Base-by-base conservation (phyloP, 2,797 vertebrate genomes). In the Discoglossus pictus region DNA sequence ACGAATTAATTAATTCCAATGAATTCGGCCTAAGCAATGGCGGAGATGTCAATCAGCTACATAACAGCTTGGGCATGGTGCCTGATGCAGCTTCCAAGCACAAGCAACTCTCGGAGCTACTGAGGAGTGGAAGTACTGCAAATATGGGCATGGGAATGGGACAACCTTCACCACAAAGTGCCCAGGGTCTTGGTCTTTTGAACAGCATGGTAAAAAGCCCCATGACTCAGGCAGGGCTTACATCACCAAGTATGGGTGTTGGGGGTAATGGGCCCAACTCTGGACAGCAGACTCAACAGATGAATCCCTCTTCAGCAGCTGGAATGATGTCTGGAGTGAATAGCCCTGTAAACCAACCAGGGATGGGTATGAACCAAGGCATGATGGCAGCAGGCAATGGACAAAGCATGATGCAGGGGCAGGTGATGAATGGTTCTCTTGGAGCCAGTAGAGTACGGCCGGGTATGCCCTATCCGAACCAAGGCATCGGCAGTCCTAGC, bases 81-180 rank as follows among this genome's bases (percentile, higher is more conserved):
- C 96, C 95, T 82, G 97, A 99, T 82, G 94, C 95, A 35, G 95
- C 95, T 40, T 90, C 94, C 61, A 99, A 98, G 91, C 95, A 99
- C 86, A 98, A 99, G 89, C 96, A 98, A 77, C 87, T 99, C 24
- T 99, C 97, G 40, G 97, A 99, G 82, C 91, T 98, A 24, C 73
- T 99, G 44, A 91, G 95, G 51, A 86, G 89, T 77, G 87, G 90
- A 72, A 90, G 85, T 77, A 86, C 88, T 64, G 81, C 88, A 65
- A 90, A 89, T 79, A 85, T 91, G 75, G 86, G 75, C 64, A 87
- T 90, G 87, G 88, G 87, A 0, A 86, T 92, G 54, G 92, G 92
- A 43, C 92, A 92, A 68, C 91, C 90, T 73, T 69, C 83, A 68
- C 84, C 86, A 56, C 89, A 90, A 46, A 87, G 84, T 4, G 89